Conservation (phyloP, 2,888 invertebrate species). For the Aleiodes alternator region DNA sequence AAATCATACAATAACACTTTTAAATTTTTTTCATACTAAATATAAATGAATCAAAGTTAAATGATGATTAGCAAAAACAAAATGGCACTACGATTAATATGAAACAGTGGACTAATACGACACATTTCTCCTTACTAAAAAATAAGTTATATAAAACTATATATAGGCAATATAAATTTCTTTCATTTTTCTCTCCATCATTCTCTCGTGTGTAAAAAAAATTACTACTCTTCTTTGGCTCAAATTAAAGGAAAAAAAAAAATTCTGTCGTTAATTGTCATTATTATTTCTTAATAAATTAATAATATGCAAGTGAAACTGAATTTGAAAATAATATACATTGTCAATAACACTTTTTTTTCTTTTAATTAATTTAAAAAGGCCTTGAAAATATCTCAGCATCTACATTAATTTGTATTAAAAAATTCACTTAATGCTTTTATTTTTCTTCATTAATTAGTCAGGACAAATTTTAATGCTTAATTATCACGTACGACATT, state of each 20-base stretch:
- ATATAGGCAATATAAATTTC: constrained; percentile 25
- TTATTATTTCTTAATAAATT: constrained; percentile 28
- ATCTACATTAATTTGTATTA: constrained; percentile 16
- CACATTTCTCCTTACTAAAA: neutral
- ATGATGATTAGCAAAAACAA: constrained; percentile 5
- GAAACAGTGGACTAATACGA: neutral
- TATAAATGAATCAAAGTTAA: constrained; percentile 13
- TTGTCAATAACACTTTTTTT: neutral
- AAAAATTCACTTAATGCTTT: neutral
- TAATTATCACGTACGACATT: constrained; percentile 25
- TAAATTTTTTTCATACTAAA: neutral
- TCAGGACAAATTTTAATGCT: constrained; percentile 1
- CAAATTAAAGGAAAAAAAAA: neutral
- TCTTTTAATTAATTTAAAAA: constrained; percentile 20
- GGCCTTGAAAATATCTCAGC: constrained; percentile 34
- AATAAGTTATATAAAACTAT: constrained; percentile 34
- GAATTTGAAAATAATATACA: constrained; percentile 20
- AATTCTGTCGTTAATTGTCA: neutral
- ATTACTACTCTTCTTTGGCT: constrained; percentile 33
- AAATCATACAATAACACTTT: constrained; percentile 34
- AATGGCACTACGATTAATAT: constrained; percentile 31
- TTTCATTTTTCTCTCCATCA: neutral
- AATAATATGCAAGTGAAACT: constrained; percentile 10
- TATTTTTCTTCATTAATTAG: constrained; percentile 7
- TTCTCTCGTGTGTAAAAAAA: neutral